Base-by-base conservation (phyloP, 2,113 vertebrate genomes). In the Laticauda laticaudata region DNA sequence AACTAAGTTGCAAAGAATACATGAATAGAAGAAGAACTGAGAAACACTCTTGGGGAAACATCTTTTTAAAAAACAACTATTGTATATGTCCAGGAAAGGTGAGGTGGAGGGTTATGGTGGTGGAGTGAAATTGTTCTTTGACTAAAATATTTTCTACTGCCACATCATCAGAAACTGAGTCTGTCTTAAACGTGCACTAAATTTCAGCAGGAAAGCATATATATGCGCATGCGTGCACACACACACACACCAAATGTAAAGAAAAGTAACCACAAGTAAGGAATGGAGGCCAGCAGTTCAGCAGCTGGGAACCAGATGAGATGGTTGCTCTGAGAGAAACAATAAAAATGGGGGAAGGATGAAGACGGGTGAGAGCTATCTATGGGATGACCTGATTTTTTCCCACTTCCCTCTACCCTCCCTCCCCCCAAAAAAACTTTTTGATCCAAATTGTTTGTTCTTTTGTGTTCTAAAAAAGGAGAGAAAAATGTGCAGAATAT, bases 281-380 rank as follows among this genome's bases (percentile, higher is more conserved):
- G 61, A 48, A 54, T 89, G 23, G 11, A 64, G 55, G 91, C 86
- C 91, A 92, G 34, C n/a, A 4, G 5, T 53, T 89, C 48, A 56
- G 87, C 91, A 92, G 91, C 91, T 92, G 91, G 91, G 34, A 89
- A 89, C 86, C 91, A 92, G 91, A 92, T 92, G 91, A 89, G 87
- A 61, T 89, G 91, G 51, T 88, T 64, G 55, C 61, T 75, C 23
- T 39, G n/a, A 26, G 43, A 87, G 88, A 64, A 89, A 92, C 91
- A 92, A 81, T 75, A 56, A 88, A 88, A 87, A 55, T 21, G 55
- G 29, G 23, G 29, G 34, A 43, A 61, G 43, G 91, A 56, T 55
- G 53, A n/a, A 57, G 86, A 43, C 43, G 61, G 45, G 11, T 2
- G 45, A 5, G 29, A 53, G 10, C 12, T 87, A 61, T 53, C 43